These are phyloP conservation scores for Plebejus argus DNA, from an alignment of 2,888 invertebrate species.

Conservation along the genomic window DNA sequence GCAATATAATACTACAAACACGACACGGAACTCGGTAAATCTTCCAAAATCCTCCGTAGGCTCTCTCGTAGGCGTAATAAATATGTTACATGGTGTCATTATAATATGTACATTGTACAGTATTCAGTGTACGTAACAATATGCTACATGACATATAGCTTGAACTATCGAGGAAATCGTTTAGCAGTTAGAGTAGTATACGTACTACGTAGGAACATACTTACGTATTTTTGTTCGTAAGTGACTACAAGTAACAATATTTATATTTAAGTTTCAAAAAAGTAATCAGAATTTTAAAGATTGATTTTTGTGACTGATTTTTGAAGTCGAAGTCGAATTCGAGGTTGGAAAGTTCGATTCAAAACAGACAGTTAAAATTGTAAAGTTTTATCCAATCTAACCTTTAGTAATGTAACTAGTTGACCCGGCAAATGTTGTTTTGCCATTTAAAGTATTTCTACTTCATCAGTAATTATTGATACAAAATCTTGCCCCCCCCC, in stretches of 20 bases:
- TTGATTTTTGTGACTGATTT: too few species aligned
- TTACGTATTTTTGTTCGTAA: neutral
- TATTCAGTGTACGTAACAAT: neutral
- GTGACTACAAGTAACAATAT: neutral
- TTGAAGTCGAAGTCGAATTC: too few species aligned
- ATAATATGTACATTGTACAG: neutral
- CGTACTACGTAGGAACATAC: neutral
- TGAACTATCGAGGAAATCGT: neutral
- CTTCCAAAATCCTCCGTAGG: conserved; percentile 6
- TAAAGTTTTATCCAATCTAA: neutral
- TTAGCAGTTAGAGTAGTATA: neutral
- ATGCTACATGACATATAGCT: neutral
- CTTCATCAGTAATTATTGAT: too few species aligned
- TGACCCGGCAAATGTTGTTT: too few species aligned
- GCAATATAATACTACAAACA: conserved; percentile 6
- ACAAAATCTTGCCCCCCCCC: too few species aligned
- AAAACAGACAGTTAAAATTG: too few species aligned
- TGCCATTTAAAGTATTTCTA: too few species aligned
- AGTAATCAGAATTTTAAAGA: neutral
- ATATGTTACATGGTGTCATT: conserved; percentile 7
- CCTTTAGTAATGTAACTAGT: too few species aligned
- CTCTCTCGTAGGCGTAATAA: conserved; percentile 18
- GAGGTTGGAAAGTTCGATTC: too few species aligned
- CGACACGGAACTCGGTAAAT: neutral
- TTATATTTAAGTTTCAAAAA: neutral